Evolutionary conservation across 2,797 vertebrate species (phyloP), one percentile per base, ranked within the genome.

Genomic region (Mastacembelus armatus): DNA sequence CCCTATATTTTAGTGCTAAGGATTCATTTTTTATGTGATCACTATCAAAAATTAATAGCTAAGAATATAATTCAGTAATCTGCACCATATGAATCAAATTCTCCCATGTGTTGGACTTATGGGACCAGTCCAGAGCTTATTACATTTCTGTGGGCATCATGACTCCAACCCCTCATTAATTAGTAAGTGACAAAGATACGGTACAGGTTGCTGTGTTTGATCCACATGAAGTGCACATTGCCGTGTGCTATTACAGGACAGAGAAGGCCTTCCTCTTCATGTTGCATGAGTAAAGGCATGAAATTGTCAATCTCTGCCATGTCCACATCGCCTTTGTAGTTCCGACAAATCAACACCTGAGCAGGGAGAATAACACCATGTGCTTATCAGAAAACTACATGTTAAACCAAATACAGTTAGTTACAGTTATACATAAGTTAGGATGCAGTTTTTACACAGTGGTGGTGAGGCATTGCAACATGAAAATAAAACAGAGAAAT

Each of bases 151-250:
- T 22, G 9, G 21, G 6, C 16, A 29, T 14, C 29, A 43, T 18
- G 14, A 61, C 12, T 40, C 6, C 8, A 8, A 9, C 3, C 10
- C 24, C 39, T 42, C 0, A 22, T 3, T 21, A 14, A 26, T 7
- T 2, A 8, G 10, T 16, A 27, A 14, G 18, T 48, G 39, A 22
- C 24, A 76, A 91, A 93, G 96, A 97, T 98, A 96, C 97, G 24
- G 90, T 98, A 98, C 5, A 98, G 93, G 89, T 98, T 98, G 94
- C 90, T 95, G 88, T 98, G 93, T 56, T 98, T 98, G 93, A 98
- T 96, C 96, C 97, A 99, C 71, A 98, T 87, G 85, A 97, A 98
- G 75, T 98, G 96, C 29, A 97, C 93, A 0, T 26, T 90, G 74
- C 96, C 96, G 0, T 89, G 93, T 21, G 92, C 90, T 62, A 98